Evolutionary conservation across 2,888 invertebrate species (phyloP).

Genomic region (Odontothrips loti): DNA sequence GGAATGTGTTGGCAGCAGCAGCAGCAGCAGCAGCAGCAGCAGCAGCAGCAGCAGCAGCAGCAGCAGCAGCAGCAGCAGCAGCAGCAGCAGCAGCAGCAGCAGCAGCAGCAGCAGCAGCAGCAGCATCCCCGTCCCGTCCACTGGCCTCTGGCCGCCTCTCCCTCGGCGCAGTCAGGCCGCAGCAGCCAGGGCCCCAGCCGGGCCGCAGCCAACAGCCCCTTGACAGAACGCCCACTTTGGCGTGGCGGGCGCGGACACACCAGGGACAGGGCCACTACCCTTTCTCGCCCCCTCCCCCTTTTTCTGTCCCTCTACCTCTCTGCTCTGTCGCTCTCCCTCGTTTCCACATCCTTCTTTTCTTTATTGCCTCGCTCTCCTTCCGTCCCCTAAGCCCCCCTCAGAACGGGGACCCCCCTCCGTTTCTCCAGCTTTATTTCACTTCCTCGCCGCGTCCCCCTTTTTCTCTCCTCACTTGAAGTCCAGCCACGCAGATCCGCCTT

Average conservation of each 20-base stretch:
- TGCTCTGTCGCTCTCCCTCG: not conserved
- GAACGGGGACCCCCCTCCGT: not conserved
- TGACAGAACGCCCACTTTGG: not conserved
- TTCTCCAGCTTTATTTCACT: not conserved
- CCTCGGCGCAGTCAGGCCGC: not conserved
- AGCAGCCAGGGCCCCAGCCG: not conserved
- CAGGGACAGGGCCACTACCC: not conserved
- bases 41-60: too few species aligned
- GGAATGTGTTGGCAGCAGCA: too few species aligned
- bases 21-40: too few species aligned
- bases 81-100: too few species aligned
- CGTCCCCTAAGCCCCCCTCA: not conserved
- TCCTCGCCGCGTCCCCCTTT: not conserved
- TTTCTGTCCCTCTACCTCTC: not conserved
- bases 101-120: too few species aligned
- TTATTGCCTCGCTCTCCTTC: not conserved
- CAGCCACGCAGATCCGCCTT: constrained; percentile 11
- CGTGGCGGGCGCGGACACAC: not conserved
- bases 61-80: too few species aligned
- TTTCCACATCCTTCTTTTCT: not conserved
- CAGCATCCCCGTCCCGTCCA: too few species aligned
- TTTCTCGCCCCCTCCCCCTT: not conserved
- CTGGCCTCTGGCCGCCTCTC: too few species aligned
- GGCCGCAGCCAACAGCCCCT: not conserved
- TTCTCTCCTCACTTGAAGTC: not conserved